Conservation (phyloP, 2,113 vertebrate genomes). For the Hepsetus odoe region DNA sequence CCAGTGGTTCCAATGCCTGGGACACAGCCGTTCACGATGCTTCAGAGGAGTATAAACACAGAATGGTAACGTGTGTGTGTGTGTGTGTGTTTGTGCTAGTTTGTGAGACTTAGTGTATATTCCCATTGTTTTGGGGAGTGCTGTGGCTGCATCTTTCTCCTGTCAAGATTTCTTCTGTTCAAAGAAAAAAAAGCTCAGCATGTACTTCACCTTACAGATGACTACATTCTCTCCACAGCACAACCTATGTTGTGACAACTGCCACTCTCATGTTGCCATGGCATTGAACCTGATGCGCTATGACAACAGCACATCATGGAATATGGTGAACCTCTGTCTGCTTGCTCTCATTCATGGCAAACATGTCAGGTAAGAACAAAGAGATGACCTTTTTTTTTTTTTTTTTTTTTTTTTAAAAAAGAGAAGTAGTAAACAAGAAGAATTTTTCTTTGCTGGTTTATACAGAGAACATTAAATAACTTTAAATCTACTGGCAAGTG, state of each 20-base stretch:
- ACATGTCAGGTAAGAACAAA: constrained; percentile 85
- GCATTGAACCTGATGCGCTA: constrained; percentile 96
- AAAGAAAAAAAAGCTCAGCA: no score
- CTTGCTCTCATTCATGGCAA: constrained; percentile 87
- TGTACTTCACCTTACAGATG: neutral
- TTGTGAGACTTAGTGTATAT: neutral
- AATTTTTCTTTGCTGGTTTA: no score
- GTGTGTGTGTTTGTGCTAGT: neutral
- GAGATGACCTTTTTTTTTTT: no score
- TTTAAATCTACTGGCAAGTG: no score
- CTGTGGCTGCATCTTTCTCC: no score
- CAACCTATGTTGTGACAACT: constrained; percentile 98
- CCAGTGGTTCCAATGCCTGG: constrained; percentile 85
- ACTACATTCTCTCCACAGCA: constrained; percentile 75
- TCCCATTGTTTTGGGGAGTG: no score
- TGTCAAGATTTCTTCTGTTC: no score
- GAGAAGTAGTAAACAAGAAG: no score
- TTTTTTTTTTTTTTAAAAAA: no score
- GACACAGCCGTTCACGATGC: constrained; percentile 91
- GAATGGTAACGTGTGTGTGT: constrained; percentile 80
- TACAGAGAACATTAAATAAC: no score
- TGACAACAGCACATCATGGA: constrained; percentile 93
- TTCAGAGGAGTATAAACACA: constrained; percentile 96
- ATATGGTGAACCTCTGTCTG: constrained; percentile 95
- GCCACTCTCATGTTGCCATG: constrained; percentile 96